A percentile compares a stretch with the other conserved stretches of the same genome.
phyloP scores from a whole-genome alignment of 2,888 invertebrate species.

The Idaea biselata region DNA sequence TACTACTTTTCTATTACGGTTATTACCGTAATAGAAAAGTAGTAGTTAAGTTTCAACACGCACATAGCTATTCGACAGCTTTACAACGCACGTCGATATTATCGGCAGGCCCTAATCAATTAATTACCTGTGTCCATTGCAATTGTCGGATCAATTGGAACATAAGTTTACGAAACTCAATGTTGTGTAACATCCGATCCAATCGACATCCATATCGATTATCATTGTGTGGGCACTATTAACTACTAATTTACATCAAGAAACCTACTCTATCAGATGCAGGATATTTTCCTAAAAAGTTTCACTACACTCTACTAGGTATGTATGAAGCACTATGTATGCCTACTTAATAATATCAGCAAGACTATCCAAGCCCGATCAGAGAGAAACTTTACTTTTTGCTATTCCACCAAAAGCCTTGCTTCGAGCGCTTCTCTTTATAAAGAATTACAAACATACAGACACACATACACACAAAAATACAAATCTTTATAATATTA shows the following conservation, averaged over 20 bases:
- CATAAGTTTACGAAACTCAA: conserved; percentile 11
- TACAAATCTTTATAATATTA: too few species aligned
- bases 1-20: conserved; percentile 10
- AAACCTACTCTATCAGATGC: background rate
- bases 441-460: too few species aligned
- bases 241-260: background rate
- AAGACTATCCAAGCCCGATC: background rate
- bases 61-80: conserved; percentile 4
- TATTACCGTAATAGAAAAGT: background rate
- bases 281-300: too few species aligned
- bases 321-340: too few species aligned
- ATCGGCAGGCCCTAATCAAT: conserved; percentile 17
- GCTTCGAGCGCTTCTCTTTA: background rate
- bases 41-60: background rate
- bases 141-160: conserved; percentile 17
- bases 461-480: too few species aligned
- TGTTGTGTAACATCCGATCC: conserved; percentile 14
- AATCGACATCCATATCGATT: background rate
- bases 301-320: too few species aligned
- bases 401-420: background rate
- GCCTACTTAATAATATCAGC: background rate
- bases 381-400: background rate
- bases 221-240: background rate
- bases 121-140: conserved; percentile 17
- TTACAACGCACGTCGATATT: conserved; percentile 10